These are phyloP conservation scores for Alouatta caraya DNA, from an alignment of 2,797 vertebrate species.

Conservation along the genomic window DNA sequence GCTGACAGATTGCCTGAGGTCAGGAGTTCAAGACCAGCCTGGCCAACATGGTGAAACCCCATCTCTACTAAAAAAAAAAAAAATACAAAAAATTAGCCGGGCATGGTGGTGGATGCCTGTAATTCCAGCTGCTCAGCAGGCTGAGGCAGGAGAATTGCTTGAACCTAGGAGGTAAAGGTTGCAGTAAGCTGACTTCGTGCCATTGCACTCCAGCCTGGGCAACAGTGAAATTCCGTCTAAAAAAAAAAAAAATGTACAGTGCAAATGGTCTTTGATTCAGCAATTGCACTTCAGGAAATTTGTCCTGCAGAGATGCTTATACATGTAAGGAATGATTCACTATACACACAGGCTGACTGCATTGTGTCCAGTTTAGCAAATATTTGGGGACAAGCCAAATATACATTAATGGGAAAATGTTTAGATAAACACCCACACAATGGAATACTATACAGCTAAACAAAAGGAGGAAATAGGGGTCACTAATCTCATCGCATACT, in stretches of 20 bases:
- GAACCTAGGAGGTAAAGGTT: too few species aligned
- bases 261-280: neutral
- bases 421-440: neutral
- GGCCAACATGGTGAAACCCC: too few species aligned
- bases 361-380: neutral
- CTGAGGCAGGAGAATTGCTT: too few species aligned
- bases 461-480: neutral
- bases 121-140: too few species aligned
- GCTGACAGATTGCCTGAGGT: too few species aligned
- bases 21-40: too few species aligned
- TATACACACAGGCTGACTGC: neutral
- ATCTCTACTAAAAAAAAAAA: too few species aligned
- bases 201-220: too few species aligned
- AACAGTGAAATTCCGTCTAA: too few species aligned
- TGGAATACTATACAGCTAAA: neutral
- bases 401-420: neutral
- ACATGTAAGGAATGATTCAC: neutral
- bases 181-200: too few species aligned
- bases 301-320: neutral
- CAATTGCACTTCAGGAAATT: neutral
- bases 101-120: too few species aligned
- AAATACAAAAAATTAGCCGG: too few species aligned
- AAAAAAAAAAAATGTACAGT: neutral
- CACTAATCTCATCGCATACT: neutral
- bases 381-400: neutral